Evolutionary conservation across 1,140 invertebrate genomes (phyloP), one percentile per base, ranked within the genome.

Genomic region (Zaprionus inermis): DNA sequence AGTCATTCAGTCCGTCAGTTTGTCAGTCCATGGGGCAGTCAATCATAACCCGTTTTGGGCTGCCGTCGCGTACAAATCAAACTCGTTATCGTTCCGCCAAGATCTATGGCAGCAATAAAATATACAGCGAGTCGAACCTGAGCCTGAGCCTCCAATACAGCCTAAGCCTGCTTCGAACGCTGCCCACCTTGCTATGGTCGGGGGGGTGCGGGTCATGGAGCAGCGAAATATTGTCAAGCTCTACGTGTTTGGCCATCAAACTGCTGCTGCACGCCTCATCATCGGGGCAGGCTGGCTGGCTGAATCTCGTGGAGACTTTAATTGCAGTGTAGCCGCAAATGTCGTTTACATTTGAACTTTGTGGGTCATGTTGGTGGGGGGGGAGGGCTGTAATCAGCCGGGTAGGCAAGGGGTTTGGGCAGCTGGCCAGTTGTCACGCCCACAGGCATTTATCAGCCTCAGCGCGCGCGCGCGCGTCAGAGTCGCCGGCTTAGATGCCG

Each of bases 1-100:
- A 56, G 59, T 79, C 78, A 59, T 64, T 81, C 76, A 52, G 78
- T 56, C 76, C 1, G 30, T 55, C 61, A 56, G 59, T 79, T 75
- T 60, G 67, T 81, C 76, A 46, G 81, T 56, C 76, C 59, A 70
- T 58, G 69, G 63, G 82, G 67, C 83, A 83, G 84, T 88, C 84
- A 88, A 89, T 89, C 84, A 89, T 89, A 89, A 89, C 84, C 84
- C 84, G 84, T 89, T 89, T 83, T 78, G 52, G 52, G 85, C 61
- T 75, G 79, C 82, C 68, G 83, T 63, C 72, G 83, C 75, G 76
- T 81, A 84, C 84, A 88, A 88, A 88, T 88, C 84, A 88, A 85
- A 88, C 80, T 83, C 70, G 84, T 89, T 89, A 89, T 89, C 84
- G 81, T 84, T 68, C 68, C 84, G 76, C 78, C 77, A 72, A 86